These are phyloP conservation scores for Sturmia bella DNA, from an alignment of 2,888 invertebrate genomes.

Conservation along the genomic window DNA sequence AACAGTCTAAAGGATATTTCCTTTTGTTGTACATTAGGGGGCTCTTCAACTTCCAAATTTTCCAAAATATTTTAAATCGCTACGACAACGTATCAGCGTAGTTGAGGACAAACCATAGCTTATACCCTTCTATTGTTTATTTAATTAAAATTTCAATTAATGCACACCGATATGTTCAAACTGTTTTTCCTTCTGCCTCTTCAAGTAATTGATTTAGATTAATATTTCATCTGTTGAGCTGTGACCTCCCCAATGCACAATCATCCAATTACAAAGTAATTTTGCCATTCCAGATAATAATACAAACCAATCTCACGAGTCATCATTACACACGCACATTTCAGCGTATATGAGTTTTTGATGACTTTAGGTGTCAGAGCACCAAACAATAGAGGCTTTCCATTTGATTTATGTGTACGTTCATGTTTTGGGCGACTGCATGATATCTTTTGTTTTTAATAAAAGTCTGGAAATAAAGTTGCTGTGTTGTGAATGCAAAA, in stretches of 20 bases:
- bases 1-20: not conserved
- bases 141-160: too few relatives aligned
- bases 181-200: too few relatives aligned
- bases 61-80: too few relatives aligned
- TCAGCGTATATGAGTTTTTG: not conserved
- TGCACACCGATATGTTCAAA: too few relatives aligned
- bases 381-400: constrained; percentile 47
- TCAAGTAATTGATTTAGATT: not conserved
- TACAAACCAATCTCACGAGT: constrained; percentile 1
- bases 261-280: not conserved
- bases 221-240: not conserved
- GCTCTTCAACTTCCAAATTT: too few relatives aligned
- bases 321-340: not conserved
- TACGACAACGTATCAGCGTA: too few relatives aligned
- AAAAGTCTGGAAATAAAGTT: constrained; percentile 10
- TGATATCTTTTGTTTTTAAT: constrained; percentile 3
- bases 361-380: constrained; percentile 49
- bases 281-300: not conserved
- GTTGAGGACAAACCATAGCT: too few relatives aligned
- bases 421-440: not conserved
- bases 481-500: not conserved
- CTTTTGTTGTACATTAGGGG: not conserved
- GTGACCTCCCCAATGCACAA: not conserved
- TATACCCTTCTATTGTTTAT: too few relatives aligned
- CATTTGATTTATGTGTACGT: constrained; percentile 58